Percentiles rank a stretch among this genome's conserved stretches.
Conservation (phyloP, 2,888 invertebrate genomes). For the Masnerella sp. region DNA sequence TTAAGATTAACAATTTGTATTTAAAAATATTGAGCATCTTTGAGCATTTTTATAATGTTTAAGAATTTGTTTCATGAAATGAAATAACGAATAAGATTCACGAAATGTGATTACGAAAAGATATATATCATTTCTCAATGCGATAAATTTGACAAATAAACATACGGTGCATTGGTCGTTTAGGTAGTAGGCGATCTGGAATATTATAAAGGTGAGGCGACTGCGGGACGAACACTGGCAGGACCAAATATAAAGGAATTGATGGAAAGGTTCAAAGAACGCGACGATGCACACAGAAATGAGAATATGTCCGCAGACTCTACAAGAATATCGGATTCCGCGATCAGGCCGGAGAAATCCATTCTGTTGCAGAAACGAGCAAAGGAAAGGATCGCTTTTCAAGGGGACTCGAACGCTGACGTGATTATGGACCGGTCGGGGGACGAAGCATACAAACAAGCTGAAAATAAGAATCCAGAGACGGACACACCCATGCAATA, state of each 20-base stretch:
- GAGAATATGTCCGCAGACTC: constrained; percentile 20
- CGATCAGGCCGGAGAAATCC: constrained; percentile 13
- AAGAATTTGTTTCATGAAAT: background rate
- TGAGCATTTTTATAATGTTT: too few relatives aligned
- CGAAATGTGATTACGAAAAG: background rate
- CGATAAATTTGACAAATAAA: background rate
- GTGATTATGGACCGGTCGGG: constrained; percentile 26
- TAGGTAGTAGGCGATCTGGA: constrained; percentile 19
- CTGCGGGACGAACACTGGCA: constrained; percentile 27
- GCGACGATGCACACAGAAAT: constrained; percentile 15
- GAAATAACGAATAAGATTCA: background rate
- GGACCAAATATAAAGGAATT: constrained; percentile 43
- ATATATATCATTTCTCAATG: background rate
- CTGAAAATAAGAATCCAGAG: constrained; percentile 12
- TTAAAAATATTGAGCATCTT: too few relatives aligned
- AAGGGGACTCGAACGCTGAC: constrained; percentile 22
- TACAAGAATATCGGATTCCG: constrained; percentile 30
- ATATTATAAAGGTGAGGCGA: constrained; percentile 40
- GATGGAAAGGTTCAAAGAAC: constrained; percentile 28
- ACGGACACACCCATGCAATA: background rate
- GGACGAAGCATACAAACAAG: constrained; percentile 9
- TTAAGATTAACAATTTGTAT: too few relatives aligned
- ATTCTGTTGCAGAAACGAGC: constrained; percentile 11
- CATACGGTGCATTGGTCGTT: too few relatives aligned
- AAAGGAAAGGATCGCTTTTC: constrained; percentile 34